Evolutionary conservation across 92 coral and sea anemone genomes (phyloP).

Genomic region (Phenganax subtilis): DNA sequence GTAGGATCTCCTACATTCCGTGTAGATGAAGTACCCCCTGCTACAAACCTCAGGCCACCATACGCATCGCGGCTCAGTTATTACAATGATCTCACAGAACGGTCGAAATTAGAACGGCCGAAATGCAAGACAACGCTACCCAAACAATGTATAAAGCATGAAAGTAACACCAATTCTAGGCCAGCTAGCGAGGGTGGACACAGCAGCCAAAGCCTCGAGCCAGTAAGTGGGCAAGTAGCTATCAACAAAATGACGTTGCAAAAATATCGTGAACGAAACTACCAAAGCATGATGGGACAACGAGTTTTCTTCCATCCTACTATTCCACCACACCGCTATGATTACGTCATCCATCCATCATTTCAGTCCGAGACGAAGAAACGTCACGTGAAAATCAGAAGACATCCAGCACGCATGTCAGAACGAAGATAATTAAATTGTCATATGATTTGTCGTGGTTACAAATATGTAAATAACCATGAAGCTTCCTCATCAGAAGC

Average conservation of each 20-base stretch:
- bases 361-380: constrained; percentile 32
- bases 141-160: neutral
- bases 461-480: neutral
- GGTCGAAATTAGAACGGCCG: neutral
- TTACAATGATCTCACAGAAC: constrained; percentile 33
- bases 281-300: constrained; percentile 38
- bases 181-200: constrained; percentile 8
- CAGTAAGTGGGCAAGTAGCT: neutral
- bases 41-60: constrained; percentile 60
- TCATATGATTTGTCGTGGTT: neutral
- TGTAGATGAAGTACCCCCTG: constrained; percentile 26
- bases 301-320: constrained; percentile 41
- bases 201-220: neutral
- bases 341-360: constrained; percentile 43
- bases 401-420: constrained; percentile 4
- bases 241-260: constrained; percentile 34
- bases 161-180: neutral
- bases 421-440: neutral
- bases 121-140: constrained; percentile 24
- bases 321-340: constrained; percentile 36
- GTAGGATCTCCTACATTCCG: constrained; percentile 26
- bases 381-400: constrained; percentile 9
- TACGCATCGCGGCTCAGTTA: constrained; percentile 59
- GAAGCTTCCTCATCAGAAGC: neutral
- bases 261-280: constrained; percentile 30